phyloP scores from a whole-genome alignment of 2,888 invertebrate genomes.

The Himalopsyche anomala region DNA sequence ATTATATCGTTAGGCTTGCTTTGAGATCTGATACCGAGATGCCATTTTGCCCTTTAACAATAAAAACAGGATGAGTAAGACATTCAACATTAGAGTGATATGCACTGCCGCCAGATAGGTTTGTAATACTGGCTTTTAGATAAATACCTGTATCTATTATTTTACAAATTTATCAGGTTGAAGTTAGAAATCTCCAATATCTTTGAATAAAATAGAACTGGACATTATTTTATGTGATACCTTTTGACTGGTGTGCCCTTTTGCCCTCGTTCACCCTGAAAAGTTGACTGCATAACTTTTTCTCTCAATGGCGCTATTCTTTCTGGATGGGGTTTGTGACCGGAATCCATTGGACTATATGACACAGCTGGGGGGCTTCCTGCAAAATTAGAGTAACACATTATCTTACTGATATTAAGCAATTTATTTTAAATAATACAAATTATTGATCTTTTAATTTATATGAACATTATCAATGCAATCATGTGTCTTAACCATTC shows the following conservation, averaged over 20 bases:
- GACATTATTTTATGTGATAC: conserved; percentile 48
- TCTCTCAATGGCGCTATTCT: conserved; percentile 87
- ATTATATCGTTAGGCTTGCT: conserved; percentile 99
- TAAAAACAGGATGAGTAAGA: not conserved
- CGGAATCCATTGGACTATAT: conserved; percentile 70
- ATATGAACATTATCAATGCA: too few species aligned
- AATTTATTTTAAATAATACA: too few species aligned
- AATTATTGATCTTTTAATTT: too few species aligned
- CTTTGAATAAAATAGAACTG: too few species aligned
- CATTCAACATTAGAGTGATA: too few species aligned
- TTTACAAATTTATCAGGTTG: not conserved
- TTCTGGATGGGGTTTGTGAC: conserved; percentile 88
- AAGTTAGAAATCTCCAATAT: not conserved
- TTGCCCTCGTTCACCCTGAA: conserved; percentile 59
- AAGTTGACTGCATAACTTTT: conserved; percentile 73
- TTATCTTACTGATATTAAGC: not conserved
- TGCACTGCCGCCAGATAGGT: too few species aligned
- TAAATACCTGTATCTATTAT: too few species aligned
- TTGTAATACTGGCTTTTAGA: too few species aligned
- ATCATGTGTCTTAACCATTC: too few species aligned
- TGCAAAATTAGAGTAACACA: conserved; percentile 68
- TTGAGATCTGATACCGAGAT: conserved; percentile 98
- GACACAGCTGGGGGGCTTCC: conserved; percentile 89
- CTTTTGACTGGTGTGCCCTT: conserved; percentile 87
- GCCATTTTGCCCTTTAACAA: conserved; percentile 92